Percentiles rank a stretch among this genome's conserved stretches.
Evolutionary conservation across 92 coral and sea anemone species (phyloP).

Genomic region (Zoanthus sansibaricus): DNA sequence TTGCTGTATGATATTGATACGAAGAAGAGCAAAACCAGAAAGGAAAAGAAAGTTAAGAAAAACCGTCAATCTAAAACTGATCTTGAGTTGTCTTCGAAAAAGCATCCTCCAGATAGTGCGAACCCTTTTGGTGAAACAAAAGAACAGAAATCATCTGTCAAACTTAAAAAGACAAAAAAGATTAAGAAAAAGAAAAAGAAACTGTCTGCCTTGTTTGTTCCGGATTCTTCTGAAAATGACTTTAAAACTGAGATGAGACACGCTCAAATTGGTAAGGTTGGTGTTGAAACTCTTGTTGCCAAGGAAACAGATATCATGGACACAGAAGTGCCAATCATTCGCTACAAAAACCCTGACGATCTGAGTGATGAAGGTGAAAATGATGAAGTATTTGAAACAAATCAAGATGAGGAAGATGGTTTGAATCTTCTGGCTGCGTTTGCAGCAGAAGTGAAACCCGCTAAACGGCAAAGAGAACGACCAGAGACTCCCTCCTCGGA

Average conservation of each 20-base stretch:
- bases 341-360: conserved; percentile 56
- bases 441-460: conserved; percentile 66
- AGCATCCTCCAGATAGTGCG: conserved; percentile 53
- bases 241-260: conserved; percentile 47
- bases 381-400: conserved; percentile 77
- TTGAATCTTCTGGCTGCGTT: conserved; percentile 85
- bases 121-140: conserved; percentile 48
- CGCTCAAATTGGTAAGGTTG: conserved; percentile 23
- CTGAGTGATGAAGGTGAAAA: conserved; percentile 68
- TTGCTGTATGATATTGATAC: conserved; percentile 20
- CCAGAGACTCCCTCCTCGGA: conserved; percentile 61
- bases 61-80: conserved; percentile 60
- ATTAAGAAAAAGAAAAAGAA: conserved; percentile 71
- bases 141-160: conserved; percentile 58
- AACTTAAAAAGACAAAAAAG: conserved; percentile 76
- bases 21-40: conserved; percentile 71
- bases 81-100: conserved; percentile 45
- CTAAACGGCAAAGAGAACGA: conserved; percentile 69
- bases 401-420: conserved; percentile 69
- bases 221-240: conserved; percentile 61
- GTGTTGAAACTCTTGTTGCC: conserved; percentile 62
- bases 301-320: conserved; percentile 66
- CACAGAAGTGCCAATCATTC: conserved; percentile 54
- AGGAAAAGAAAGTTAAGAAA: conserved; percentile 64
- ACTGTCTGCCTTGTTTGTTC: conserved; percentile 9